Conservation (phyloP, 2,888 invertebrate species). For the Iselma pallidipennis region DNA sequence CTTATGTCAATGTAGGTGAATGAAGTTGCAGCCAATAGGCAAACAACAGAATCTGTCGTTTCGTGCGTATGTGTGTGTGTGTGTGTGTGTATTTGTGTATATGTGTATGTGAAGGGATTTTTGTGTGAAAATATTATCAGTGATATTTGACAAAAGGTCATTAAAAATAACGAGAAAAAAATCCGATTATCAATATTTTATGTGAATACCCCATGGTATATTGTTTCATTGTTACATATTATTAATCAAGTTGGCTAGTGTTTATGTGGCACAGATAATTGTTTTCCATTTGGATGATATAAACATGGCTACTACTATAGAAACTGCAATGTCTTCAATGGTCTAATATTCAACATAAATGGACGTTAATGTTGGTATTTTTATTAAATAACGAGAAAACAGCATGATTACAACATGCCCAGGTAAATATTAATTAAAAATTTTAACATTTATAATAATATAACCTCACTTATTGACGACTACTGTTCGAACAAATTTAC, state of each 20-base stretch:
- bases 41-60: slow-evolving; percentile 28
- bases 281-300: slow-evolving; percentile 44
- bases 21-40: slow-evolving; percentile 24
- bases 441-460: slow-evolving; percentile 17
- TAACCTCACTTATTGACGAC: slow-evolving; percentile 27
- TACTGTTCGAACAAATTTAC: too few species aligned
- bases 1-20: slow-evolving; percentile 30
- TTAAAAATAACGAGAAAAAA: slow-evolving; percentile 10
- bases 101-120: not conserved
- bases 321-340: slow-evolving; percentile 31
- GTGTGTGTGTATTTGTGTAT: slow-evolving; percentile 12
- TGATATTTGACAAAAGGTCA: not conserved
- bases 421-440: slow-evolving; percentile 42
- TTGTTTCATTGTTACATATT: not conserved
- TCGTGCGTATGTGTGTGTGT: not conserved
- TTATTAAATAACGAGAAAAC: slow-evolving; percentile 25
- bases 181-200: not conserved
- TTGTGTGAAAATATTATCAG: not conserved
- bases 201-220: too few species aligned
- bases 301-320: slow-evolving; percentile 56
- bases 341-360: slow-evolving; percentile 32
- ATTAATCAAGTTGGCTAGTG: slow-evolving; percentile 12
- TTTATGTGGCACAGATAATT: slow-evolving; percentile 38
- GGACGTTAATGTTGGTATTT: slow-evolving; percentile 31
- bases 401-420: slow-evolving; percentile 52